Evolutionary conservation across 1,140 invertebrate species (phyloP), one percentile per base, ranked within the genome.

Genomic region (Whitmania pigra): DNA sequence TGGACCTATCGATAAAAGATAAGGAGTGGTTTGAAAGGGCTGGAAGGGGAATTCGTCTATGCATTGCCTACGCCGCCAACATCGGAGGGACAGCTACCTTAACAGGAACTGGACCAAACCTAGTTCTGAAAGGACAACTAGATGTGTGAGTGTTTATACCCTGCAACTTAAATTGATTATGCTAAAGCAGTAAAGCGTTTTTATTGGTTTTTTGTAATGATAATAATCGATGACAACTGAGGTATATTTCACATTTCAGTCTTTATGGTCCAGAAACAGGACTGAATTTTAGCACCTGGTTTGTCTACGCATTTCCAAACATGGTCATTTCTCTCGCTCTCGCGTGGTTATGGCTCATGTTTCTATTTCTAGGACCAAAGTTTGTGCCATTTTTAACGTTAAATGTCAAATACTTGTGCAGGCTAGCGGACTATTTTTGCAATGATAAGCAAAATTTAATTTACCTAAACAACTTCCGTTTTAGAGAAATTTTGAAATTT

Each of bases 91-190:
- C 88, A 60, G 89, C 89, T 0, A 90, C 89, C 0, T 80, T 94
- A 2, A 90, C 91, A 7, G 91, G 91, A 1, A 91, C 90, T 0
- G 89, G 88, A 15, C 90, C 90, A 29, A 93, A 94, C 82, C 84
- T 93, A 18, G 89, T 91, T 0, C 88, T 92, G 74, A 90, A 89
- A 79, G 89, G 87, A 18, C 86, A 88, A 71, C 86, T 87, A 74
- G 87, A 89, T 72, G 82, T 79, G 86, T 89, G 81, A 53, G 73
- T 76, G 66, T 69, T 36, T 67, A 53, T 22, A 25, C 25, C 69
- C 4, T 71, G 22, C 22, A 63, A 63, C 29, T 15, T 11, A 63
- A 63, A 11, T 63, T 0, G 18, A 63, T 1, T 63, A 15, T 63
- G 22, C 57, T 25, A 13, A 25, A 63, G 29, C 29, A 11, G 5